A percentile compares a stretch with the other conserved stretches of the same genome.
These are phyloP conservation scores for Standfussiana lucernea DNA, from an alignment of 2,888 invertebrate species.

Conservation along the genomic window DNA sequence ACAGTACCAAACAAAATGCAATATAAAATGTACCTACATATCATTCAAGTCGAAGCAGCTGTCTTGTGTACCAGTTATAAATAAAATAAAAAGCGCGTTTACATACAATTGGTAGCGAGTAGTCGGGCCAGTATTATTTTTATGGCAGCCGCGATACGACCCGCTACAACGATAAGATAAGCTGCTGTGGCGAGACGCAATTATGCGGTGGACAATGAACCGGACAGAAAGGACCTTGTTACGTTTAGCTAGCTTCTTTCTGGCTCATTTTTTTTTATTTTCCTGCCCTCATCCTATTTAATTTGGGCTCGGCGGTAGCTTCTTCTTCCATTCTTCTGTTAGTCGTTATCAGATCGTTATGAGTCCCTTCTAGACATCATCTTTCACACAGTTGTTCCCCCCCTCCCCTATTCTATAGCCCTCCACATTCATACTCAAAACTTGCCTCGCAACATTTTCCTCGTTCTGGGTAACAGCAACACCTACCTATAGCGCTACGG, in stretches of 20 bases:
- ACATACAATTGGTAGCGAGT: slow-evolving; percentile 6
- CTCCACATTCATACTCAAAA: background rate
- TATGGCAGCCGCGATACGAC: slow-evolving; percentile 27
- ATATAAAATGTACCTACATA: slow-evolving; percentile 14
- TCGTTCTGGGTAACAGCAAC: background rate
- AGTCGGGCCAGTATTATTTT: slow-evolving; percentile 40
- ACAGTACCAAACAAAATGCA: slow-evolving; percentile 11
- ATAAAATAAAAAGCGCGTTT: slow-evolving; percentile 35
- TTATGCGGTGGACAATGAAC: slow-evolving; percentile 72
- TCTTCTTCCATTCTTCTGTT: background rate
- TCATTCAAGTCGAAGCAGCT: slow-evolving; percentile 31
- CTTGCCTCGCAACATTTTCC: background rate
- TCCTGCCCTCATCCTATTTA: background rate
- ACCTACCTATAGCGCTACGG: background rate
- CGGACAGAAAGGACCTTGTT: slow-evolving; percentile 67
- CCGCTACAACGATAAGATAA: slow-evolving; percentile 63
- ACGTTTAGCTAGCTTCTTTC: slow-evolving; percentile 11
- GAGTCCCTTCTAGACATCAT: background rate
- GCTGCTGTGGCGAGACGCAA: slow-evolving; percentile 22
- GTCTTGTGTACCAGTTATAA: background rate
- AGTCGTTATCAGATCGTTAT: background rate
- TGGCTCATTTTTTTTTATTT: background rate
- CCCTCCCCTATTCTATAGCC: background rate
- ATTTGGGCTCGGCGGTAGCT: background rate
- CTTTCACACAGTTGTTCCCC: background rate